These are phyloP conservation scores for Drosophila parthenogenetica DNA, from an alignment of 2,888 invertebrate species.

Conservation along the genomic window DNA sequence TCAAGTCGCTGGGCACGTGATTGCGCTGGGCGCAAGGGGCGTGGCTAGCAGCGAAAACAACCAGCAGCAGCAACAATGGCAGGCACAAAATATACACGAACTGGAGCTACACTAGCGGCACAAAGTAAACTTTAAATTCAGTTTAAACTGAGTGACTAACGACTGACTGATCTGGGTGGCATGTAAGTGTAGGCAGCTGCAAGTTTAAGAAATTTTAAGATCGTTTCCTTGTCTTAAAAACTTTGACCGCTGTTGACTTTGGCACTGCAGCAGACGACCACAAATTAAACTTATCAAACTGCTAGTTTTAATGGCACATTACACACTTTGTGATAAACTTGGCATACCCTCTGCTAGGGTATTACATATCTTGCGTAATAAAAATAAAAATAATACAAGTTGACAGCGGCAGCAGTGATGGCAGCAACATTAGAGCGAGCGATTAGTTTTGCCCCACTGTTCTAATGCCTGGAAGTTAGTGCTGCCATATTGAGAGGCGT, in stretches of 20 bases:
- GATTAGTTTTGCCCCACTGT: conserved; percentile 46
- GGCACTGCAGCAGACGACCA: too few species aligned
- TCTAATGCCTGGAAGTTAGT: conserved; percentile 30
- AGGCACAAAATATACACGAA: neutral
- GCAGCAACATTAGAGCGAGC: conserved; percentile 35
- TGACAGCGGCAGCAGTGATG: conserved; percentile 56
- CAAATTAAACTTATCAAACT: neutral
- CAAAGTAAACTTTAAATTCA: neutral
- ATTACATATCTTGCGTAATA: conserved; percentile 15
- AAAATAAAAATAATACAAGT: conserved; percentile 34
- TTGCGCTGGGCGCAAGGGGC: conserved; percentile 64
- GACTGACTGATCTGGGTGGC: neutral
- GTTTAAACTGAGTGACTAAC: neutral
- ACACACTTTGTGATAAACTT: neutral
- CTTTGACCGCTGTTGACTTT: too few species aligned
- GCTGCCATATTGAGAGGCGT: conserved; percentile 23
- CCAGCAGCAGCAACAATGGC: conserved; percentile 5
- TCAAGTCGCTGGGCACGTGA: conserved; percentile 78
- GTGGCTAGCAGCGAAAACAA: conserved; percentile 38
- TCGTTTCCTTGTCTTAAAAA: too few species aligned
- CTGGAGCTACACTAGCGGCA: neutral
- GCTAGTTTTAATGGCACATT: neutral
- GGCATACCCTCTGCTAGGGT: neutral
- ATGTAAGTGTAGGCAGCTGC: neutral
- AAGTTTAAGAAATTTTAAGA: too few species aligned